Evolutionary conservation across 2,113 vertebrate species (phyloP).

Genomic region (Sinocyclocheilus maitianheensis): DNA sequence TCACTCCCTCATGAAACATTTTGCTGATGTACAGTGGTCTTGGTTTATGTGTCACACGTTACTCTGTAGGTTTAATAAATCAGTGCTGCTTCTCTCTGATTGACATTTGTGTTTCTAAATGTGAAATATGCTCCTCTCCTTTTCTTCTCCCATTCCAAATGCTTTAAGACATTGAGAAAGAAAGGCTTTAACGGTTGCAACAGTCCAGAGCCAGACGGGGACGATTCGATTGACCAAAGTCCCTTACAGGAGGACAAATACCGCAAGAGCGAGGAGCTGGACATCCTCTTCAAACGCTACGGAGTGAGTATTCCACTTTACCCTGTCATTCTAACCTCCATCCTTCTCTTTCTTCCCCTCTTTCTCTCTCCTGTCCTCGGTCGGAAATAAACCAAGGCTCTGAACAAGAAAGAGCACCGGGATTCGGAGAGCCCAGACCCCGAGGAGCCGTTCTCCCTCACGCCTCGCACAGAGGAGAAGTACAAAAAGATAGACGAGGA

Average conservation of each 20-base stretch:
- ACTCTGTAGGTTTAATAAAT: constrained; percentile 1
- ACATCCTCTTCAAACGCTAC: constrained; percentile 95
- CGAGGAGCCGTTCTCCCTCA: constrained; percentile 95
- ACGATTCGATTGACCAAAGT: constrained; percentile 98
- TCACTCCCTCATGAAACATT: not conserved
- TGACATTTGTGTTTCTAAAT: constrained; percentile 52
- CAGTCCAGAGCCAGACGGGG: constrained; percentile 95
- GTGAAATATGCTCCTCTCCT: constrained; percentile 61
- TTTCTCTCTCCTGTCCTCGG: constrained; percentile 51
- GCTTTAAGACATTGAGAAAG: constrained; percentile 92
- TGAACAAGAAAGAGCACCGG: constrained; percentile 99
- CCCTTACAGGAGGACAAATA: constrained; percentile 96
- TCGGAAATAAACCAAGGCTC: constrained; percentile 80
- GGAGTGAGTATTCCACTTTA: constrained; percentile 88
- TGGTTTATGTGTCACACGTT: not conserved
- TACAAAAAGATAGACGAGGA: constrained; percentile 99
- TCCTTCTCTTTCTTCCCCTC: constrained; percentile 68
- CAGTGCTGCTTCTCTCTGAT: constrained; percentile 5
- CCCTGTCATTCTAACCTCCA: constrained; percentile 66
- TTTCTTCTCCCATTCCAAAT: constrained; percentile 70
- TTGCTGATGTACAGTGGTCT: not conserved
- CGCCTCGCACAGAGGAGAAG: constrained; percentile 98
- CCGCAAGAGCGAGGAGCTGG: constrained; percentile 94
- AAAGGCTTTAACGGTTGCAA: constrained; percentile 99
- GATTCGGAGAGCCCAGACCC: constrained; percentile 96